These are phyloP conservation scores for Silurus meridionalis DNA, from an alignment of 2,113 vertebrate species.

Conservation along the genomic window DNA sequence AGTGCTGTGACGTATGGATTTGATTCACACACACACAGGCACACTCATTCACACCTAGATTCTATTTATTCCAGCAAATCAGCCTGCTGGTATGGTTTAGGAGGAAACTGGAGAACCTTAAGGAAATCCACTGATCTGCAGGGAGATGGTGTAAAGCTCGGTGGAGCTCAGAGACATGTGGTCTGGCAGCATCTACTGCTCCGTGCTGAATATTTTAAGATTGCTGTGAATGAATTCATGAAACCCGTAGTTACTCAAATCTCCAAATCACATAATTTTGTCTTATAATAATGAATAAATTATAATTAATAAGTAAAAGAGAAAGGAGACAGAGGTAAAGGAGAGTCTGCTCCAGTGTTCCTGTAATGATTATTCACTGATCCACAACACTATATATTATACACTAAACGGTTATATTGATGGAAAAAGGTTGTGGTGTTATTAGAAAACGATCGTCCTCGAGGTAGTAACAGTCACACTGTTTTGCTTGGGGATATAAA, in stretches of 20 bases:
- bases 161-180: not conserved
- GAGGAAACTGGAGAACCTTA: not conserved
- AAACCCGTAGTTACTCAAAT: not conserved
- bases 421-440: not conserved
- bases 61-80: not conserved
- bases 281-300: no score
- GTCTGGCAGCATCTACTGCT: not conserved
- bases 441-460: not conserved
- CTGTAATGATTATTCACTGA: not conserved
- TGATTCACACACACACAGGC: not conserved
- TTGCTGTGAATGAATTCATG: not conserved
- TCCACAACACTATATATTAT: no score
- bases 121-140: not conserved
- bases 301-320: no score
- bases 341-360: not conserved
- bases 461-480: not conserved
- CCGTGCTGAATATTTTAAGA: not conserved
- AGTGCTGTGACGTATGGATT: not conserved
- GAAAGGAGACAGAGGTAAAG: not conserved
- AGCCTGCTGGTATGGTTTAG: not conserved
- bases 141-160: not conserved
- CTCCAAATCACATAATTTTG: not conserved
- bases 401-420: no score
- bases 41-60: not conserved
- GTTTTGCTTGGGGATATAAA: not conserved